These are phyloP conservation scores for Australoheros scitulus DNA, from an alignment of 2,113 vertebrate genomes.

Conservation along the genomic window DNA sequence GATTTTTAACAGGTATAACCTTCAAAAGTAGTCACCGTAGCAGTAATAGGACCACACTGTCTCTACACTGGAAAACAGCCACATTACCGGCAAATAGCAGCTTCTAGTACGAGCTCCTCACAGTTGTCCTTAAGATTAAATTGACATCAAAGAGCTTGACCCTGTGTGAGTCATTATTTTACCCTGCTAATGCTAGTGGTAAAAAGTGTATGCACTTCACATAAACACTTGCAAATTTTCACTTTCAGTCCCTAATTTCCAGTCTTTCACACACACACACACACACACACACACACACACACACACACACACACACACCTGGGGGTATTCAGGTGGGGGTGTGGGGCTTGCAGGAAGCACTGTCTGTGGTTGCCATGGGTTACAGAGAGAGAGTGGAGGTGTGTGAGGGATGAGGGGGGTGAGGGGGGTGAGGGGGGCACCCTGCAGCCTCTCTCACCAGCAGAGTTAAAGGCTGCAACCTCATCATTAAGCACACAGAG, in stretches of 20 bases:
- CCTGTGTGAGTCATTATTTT: slow-evolving; percentile 61
- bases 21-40: not conserved
- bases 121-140: slow-evolving; percentile 57
- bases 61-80: slow-evolving; percentile 7
- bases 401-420: not conserved
- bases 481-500: slow-evolving; percentile 48
- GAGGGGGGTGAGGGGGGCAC: slow-evolving; percentile 19
- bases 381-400: slow-evolving; percentile 47
- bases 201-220: not conserved
- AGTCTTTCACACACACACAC: not conserved
- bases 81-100: slow-evolving; percentile 32
- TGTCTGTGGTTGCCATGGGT: slow-evolving; percentile 74
- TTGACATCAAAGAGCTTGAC: slow-evolving; percentile 60
- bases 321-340: slow-evolving; percentile 27
- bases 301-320: slow-evolving; percentile 14
- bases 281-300: not conserved
- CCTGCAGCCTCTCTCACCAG: slow-evolving; percentile 50
- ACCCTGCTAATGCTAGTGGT: slow-evolving; percentile 37
- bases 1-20: not conserved
- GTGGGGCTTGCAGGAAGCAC: slow-evolving; percentile 38
- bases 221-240: slow-evolving; percentile 8
- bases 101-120: slow-evolving; percentile 14
- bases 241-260: not conserved
- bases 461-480: slow-evolving; percentile 38
- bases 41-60: not conserved